Evolutionary conservation across 2,888 invertebrate species (phyloP), one percentile per base, ranked within the genome.

Genomic region (Pandemis heparana): DNA sequence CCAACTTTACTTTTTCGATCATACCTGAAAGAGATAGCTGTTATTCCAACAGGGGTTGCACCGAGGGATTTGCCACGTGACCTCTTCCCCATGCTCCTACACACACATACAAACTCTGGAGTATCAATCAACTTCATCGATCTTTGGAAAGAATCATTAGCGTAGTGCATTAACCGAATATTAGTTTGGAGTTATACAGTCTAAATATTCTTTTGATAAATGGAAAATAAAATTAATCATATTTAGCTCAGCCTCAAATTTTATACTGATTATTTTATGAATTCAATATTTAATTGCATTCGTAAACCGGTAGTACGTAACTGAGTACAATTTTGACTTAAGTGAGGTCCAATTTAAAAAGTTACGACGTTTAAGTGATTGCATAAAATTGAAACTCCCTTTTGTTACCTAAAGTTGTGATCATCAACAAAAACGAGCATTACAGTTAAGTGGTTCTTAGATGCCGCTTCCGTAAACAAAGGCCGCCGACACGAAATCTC

Each of bases 101-200:
- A 89, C 89, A 89, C 89, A 88, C 79, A 76, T 74, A 80, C 73
- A 62, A 64, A 75, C 53, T 62, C 70, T 69, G 61, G 75, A 77
- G 78, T 83, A 87, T 85, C 87, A 87, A 89, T 91, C 85, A 87
- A 90, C 87, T 88, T 88, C 89, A 91, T 92, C 87, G 92, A 92
- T 91, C 85, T 80, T 76, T 76, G 80, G 80, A 85, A 84, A 84
- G 87, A 90, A 92, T 92, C 89, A 64, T 64, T 68, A 73, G 56
- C 46, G 61, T 10, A 23, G 67, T 56, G 62, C 62, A 67, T 72
- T 67, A 46, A 64, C 41, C 41, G 18, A 43, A 43, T 62, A 62
- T 62, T 43, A 18, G 62, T 62, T 43, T 43, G 14, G 39, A n/a
- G 62, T 62, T 62, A 12, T 12, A 12, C 7, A 43, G n/a, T 62